Evolutionary conservation across 1,140 invertebrate species (phyloP).

Genomic region (Leptinotarsa defecta): DNA sequence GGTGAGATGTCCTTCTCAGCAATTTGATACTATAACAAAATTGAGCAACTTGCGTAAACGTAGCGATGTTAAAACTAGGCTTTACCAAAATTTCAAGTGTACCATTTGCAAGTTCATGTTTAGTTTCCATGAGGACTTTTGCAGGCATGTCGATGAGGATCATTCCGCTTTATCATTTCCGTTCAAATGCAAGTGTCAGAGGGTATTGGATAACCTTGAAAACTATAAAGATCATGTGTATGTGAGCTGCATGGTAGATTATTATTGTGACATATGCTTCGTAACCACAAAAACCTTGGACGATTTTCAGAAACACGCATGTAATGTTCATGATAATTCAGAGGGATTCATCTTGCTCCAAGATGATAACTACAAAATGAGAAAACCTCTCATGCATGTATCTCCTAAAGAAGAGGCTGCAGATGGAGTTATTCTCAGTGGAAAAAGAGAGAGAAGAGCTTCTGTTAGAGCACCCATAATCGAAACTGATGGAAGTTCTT

Average conservation of each 20-base stretch:
- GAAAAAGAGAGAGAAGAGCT: constrained; percentile 34
- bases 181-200: constrained; percentile 41
- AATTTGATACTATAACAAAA: constrained; percentile 45
- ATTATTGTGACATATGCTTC: constrained; percentile 52
- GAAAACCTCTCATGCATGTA: constrained; percentile 30
- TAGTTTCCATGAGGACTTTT: constrained; percentile 50
- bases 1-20: constrained; percentile 38
- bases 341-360: constrained; percentile 47
- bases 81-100: constrained; percentile 52
- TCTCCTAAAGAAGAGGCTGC: constrained; percentile 7
- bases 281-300: constrained; percentile 42
- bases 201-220: constrained; percentile 43
- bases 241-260: constrained; percentile 46
- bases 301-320: constrained; percentile 46
- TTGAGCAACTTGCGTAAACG: constrained; percentile 45
- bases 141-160: constrained; percentile 48
- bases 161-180: constrained; percentile 37
- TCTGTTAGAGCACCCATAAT: constrained; percentile 30
- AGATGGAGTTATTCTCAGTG: constrained; percentile 14
- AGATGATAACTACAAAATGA: constrained; percentile 43
- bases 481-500: constrained; percentile 24
- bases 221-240: constrained; percentile 49
- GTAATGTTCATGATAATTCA: constrained; percentile 46
- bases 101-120: constrained; percentile 48
- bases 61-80: constrained; percentile 45